A percentile compares a stretch with the other conserved stretches of the same genome.
phyloP scores from a whole-genome alignment of 2,113 vertebrate species.

The Illadopsis cleaveri region DNA sequence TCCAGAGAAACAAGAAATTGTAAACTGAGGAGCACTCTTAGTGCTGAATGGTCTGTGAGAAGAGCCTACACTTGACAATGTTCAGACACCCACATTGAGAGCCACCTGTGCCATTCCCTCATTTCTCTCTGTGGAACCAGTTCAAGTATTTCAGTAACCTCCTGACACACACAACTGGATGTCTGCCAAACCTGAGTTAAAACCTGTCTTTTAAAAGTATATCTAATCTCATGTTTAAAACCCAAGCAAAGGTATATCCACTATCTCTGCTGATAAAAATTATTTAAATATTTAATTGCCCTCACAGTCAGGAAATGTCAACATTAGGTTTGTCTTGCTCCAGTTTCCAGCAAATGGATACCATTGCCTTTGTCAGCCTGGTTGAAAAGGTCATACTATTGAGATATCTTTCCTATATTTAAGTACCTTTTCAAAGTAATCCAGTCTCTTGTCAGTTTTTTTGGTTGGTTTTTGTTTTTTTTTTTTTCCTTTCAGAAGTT shows the following conservation, averaged over 20 bases:
- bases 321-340: background rate
- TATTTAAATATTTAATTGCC: constrained; percentile 21
- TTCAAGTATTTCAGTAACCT: background rate
- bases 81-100: background rate
- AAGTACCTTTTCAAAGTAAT: background rate
- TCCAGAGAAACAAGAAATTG: background rate
- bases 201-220: background rate
- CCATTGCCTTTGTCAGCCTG: background rate
- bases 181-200: background rate
- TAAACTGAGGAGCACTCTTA: background rate
- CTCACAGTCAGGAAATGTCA: background rate
- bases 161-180: background rate
- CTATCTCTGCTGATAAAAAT: background rate
- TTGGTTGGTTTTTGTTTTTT: no score
- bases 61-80: background rate
- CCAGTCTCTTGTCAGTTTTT: background rate
- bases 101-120: background rate
- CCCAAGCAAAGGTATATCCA: background rate
- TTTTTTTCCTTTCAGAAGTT: background rate
- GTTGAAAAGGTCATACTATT: background rate
- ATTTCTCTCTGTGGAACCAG: background rate
- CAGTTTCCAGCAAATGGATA: background rate
- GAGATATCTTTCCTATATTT: background rate
- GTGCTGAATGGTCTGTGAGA: background rate
- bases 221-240: constrained; percentile 16